Conservation (phyloP, 2,797 vertebrate species). For the Hozukius guyotensis region DNA sequence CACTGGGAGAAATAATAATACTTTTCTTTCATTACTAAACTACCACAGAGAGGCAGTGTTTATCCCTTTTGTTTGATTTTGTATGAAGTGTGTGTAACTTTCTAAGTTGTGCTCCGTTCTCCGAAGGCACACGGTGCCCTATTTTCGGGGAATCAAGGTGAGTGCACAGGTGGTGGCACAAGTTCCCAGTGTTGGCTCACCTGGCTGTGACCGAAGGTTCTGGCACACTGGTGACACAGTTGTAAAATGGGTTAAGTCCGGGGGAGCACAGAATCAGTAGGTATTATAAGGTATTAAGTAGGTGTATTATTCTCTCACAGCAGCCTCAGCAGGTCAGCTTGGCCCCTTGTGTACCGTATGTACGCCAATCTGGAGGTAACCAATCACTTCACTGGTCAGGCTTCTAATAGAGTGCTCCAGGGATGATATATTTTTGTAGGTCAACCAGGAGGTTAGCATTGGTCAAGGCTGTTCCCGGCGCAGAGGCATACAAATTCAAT, state of each 20-base stretch:
- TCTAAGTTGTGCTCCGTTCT: neutral
- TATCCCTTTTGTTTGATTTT: neutral
- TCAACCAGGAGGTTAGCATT: too few species aligned
- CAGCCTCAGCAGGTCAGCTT: neutral
- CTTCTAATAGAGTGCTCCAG: neutral
- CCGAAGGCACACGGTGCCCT: neutral
- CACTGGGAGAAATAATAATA: neutral
- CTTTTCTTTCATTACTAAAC: neutral
- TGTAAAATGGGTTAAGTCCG: slow-evolving; percentile 13
- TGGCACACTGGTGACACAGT: slow-evolving; percentile 9
- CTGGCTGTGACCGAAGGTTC: slow-evolving; percentile 1
- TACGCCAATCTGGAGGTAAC: neutral
- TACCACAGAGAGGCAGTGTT: neutral
- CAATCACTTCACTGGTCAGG: neutral
- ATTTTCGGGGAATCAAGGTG: slow-evolving; percentile 35
- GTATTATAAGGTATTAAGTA: neutral
- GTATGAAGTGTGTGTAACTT: neutral
- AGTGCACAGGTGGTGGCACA: slow-evolving; percentile 34
- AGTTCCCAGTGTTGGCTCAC: neutral
- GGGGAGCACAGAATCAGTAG: too few species aligned
- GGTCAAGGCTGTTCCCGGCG: too few species aligned
- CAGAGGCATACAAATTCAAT: rapidly evolving
- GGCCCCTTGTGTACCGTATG: too few species aligned
- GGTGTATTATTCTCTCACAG: neutral
- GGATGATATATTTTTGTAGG: too few species aligned